phyloP scores from a whole-genome alignment of 2,888 invertebrate species.

The Drosophila pegasa region DNA sequence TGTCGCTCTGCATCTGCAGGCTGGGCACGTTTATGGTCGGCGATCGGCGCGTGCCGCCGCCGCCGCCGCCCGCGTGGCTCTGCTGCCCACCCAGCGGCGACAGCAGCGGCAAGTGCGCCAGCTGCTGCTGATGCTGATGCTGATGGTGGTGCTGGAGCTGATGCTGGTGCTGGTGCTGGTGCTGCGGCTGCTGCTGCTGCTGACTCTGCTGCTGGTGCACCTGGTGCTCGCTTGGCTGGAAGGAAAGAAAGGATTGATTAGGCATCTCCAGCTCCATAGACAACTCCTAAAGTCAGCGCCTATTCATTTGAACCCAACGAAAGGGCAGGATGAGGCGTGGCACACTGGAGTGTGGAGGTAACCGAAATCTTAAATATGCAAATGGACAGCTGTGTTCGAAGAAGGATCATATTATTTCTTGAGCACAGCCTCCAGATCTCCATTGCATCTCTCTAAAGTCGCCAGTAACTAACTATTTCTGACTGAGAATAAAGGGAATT shows the following conservation, averaged over 20 bases:
- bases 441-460: no score
- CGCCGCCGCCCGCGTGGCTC: conserved; percentile 41
- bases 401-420: no score
- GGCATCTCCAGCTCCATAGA: not conserved
- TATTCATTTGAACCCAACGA: no score
- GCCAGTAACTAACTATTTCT: no score
- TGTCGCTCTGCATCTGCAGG: conserved; percentile 71
- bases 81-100: conserved; percentile 29
- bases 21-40: conserved; percentile 62
- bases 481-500: no score
- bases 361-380: no score
- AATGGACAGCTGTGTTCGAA: no score
- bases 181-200: conserved; percentile 23
- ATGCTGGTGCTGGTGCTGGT: not conserved
- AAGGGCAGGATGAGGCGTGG: no score
- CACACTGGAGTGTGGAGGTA: no score
- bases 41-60: conserved; percentile 76
- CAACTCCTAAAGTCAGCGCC: no score
- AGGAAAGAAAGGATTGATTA: not conserved
- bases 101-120: conserved; percentile 46
- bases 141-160: conserved; percentile 4
- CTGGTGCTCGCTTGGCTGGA: conserved; percentile 44
- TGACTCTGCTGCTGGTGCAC: conserved; percentile 37
- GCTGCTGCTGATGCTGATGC: conserved; percentile 41
- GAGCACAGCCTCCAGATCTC: no score